Conservation (phyloP, 2,888 invertebrate genomes). For the Aspidiotus rigidus region DNA sequence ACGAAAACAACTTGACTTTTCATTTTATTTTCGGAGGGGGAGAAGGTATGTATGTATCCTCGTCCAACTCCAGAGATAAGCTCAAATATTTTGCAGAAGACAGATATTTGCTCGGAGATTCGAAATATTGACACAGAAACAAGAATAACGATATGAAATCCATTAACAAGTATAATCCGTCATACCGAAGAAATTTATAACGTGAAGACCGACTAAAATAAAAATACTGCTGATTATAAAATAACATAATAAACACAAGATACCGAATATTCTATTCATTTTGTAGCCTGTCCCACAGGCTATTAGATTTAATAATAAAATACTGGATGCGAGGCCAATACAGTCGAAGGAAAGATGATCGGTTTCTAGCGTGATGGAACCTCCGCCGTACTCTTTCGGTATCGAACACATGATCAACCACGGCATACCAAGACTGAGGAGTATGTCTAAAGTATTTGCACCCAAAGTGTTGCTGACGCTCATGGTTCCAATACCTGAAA, state of each 20-base stretch:
- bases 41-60: too few relatives aligned
- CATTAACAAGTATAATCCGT: background rate
- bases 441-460: slow-evolving; percentile 73
- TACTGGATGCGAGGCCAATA: slow-evolving; percentile 64
- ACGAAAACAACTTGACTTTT: too few relatives aligned
- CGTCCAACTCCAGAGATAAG: too few relatives aligned
- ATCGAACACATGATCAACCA: slow-evolving; percentile 66
- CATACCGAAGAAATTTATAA: slow-evolving; percentile 45
- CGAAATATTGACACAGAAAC: too few relatives aligned
- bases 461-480: slow-evolving; percentile 80
- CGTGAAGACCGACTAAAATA: slow-evolving; percentile 66
- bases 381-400: slow-evolving; percentile 44
- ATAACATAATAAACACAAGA: slow-evolving; percentile 57
- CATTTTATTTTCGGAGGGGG: too few relatives aligned
- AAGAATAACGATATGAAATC: background rate
- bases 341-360: slow-evolving; percentile 73
- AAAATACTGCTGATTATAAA: slow-evolving; percentile 62
- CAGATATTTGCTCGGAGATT: too few relatives aligned
- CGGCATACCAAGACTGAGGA: slow-evolving; percentile 71
- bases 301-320: slow-evolving; percentile 57
- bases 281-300: slow-evolving; percentile 59
- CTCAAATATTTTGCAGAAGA: too few relatives aligned
- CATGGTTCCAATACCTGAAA: slow-evolving; percentile 69
- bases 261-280: slow-evolving; percentile 60
- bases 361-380: slow-evolving; percentile 59